Percentiles rank a stretch among this genome's conserved stretches.
phyloP scores from a whole-genome alignment of 30 jellyfish, hydroid and myxozoan species.

The Hydra vulgaris region DNA sequence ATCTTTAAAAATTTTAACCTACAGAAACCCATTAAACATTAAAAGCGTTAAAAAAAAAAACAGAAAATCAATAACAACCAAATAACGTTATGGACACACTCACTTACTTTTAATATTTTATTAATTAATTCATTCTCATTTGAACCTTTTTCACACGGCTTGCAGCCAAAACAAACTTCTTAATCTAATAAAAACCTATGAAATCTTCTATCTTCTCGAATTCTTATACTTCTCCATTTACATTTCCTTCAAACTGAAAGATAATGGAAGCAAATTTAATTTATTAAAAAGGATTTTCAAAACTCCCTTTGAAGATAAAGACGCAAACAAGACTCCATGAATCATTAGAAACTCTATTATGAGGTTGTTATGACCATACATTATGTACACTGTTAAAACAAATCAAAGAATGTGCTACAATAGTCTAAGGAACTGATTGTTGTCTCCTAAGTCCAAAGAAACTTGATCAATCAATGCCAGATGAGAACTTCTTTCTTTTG shows the following conservation, averaged over 20 bases:
- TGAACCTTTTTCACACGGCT: not conserved
- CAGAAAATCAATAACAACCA: not conserved
- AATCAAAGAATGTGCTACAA: not conserved
- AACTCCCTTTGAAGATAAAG: not conserved
- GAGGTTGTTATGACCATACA: not conserved
- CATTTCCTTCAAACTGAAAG: conserved; percentile 2
- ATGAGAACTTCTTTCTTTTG: not conserved
- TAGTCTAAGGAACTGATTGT: not conserved
- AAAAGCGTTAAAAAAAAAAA: not conserved
- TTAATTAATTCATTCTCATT: not conserved
- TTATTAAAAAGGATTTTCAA: not conserved
- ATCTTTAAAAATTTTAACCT: not conserved
- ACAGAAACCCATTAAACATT: not conserved
- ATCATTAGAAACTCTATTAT: not conserved
- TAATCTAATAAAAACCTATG: not conserved
- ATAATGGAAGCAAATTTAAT: not conserved
- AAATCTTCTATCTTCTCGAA: conserved; percentile 3
- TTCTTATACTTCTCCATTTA: conserved; percentile 3
- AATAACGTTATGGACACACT: not conserved
- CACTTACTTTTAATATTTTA: not conserved
- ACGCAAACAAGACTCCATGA: not conserved
- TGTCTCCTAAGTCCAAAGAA: not conserved
- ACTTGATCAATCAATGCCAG: not conserved
- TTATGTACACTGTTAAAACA: not conserved
- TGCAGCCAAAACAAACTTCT: not conserved